Conservation (phyloP, 2,113 vertebrate genomes). For the Oreochromis niloticus region DNA sequence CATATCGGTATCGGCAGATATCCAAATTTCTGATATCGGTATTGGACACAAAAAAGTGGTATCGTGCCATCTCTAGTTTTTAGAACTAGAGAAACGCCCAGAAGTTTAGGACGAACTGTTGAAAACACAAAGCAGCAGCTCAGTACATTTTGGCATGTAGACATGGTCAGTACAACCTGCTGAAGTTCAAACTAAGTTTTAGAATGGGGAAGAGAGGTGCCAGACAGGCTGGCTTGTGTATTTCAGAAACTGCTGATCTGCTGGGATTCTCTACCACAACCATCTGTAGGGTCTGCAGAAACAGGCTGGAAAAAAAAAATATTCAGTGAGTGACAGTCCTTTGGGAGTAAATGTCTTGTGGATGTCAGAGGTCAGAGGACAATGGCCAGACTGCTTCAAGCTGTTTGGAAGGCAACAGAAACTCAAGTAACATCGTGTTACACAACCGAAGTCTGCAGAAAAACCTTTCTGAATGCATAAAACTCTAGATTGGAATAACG, state of each 20-base stretch:
- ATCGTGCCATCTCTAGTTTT: too few species aligned
- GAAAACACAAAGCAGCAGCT: too few species aligned
- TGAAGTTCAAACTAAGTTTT: too few species aligned
- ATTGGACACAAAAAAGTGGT: too few species aligned
- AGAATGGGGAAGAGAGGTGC: too few species aligned
- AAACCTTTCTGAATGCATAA: background rate
- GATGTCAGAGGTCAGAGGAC: background rate
- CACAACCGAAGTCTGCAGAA: background rate
- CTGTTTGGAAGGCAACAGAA: background rate
- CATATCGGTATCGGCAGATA: too few species aligned
- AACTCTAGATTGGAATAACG: background rate
- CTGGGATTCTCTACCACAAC: background rate
- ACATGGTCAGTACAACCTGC: too few species aligned
- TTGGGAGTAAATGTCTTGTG: background rate
- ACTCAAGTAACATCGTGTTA: background rate
- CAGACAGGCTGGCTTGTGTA: too few species aligned
- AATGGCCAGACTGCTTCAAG: background rate
- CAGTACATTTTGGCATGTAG: too few species aligned
- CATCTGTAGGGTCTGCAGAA: background rate
- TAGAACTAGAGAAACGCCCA: too few species aligned
- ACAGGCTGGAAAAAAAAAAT: background rate
- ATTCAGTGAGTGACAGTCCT: fast-evolving
- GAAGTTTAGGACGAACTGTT: too few species aligned
- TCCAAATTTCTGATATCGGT: too few species aligned
- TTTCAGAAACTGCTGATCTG: background rate